phyloP scores from a whole-genome alignment of 1,140 invertebrate genomes.

The Diuraphis noxia region DNA sequence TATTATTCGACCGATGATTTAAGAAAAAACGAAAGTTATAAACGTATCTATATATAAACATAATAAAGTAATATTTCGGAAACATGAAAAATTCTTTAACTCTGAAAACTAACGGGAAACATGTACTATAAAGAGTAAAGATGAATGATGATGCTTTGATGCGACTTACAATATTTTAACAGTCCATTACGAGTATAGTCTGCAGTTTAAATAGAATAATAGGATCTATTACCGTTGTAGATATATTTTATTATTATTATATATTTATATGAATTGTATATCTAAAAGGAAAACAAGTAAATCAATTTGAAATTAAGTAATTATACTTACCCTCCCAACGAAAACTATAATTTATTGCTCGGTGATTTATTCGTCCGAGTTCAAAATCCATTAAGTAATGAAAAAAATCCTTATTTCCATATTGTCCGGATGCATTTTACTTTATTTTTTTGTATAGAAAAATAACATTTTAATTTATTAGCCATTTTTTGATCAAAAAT shows the following conservation, averaged over 20 bases:
- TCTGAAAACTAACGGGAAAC: background rate
- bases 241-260: background rate
- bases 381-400: background rate
- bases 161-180: background rate
- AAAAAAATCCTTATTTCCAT: background rate
- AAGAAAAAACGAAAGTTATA: background rate
- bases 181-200: background rate
- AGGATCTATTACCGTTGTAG: background rate
- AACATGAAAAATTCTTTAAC: background rate
- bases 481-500: too few relatives aligned
- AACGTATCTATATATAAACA: background rate
- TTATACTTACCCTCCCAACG: background rate
- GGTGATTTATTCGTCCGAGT: background rate
- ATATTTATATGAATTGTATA: background rate
- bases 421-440: too few relatives aligned
- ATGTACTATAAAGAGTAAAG: background rate
- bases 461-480: too few relatives aligned
- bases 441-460: too few relatives aligned
- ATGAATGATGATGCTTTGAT: background rate
- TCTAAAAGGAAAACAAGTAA: background rate
- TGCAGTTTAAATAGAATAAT: background rate
- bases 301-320: conserved; percentile 5
- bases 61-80: background rate
- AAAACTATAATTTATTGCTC: background rate
- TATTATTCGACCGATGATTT: background rate